These are phyloP conservation scores for Meriones psammophilus DNA, from an alignment of 2,797 vertebrate genomes.

Conservation along the genomic window DNA sequence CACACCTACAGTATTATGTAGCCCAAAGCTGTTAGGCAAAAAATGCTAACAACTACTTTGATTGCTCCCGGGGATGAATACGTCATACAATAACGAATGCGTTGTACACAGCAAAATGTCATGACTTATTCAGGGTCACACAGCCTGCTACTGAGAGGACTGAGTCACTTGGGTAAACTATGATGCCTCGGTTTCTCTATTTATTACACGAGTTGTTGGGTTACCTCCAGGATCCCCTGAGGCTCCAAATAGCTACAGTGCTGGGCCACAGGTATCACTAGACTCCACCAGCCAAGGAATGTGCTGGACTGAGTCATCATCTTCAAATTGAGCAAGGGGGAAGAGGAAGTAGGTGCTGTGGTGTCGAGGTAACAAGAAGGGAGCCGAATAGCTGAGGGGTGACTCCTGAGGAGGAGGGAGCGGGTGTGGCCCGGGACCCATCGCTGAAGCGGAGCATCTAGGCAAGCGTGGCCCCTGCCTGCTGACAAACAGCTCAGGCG, in stretches of 20 bases:
- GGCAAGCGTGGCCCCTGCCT: accelerated
- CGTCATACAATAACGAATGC: background rate
- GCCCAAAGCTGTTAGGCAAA: constrained; percentile 43
- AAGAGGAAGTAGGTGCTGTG: background rate
- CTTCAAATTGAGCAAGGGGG: background rate
- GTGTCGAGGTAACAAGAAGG: background rate
- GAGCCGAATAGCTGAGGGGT: background rate
- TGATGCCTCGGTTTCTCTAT: constrained; percentile 30
- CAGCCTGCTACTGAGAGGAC: background rate
- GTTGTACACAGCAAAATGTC: background rate
- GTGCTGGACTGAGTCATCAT: background rate
- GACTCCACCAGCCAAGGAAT: background rate
- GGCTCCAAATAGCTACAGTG: background rate
- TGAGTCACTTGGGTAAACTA: constrained; percentile 37
- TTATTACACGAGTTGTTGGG: constrained; percentile 21
- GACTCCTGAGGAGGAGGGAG: background rate
- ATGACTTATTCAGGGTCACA: constrained; percentile 26
- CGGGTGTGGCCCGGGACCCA: background rate
- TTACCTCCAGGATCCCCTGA: background rate
- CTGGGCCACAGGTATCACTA: background rate
- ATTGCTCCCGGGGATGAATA: constrained; percentile 49
- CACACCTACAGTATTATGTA: background rate
- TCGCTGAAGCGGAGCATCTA: background rate
- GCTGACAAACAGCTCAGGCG: background rate
- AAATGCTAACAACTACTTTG: constrained; percentile 57